These are phyloP conservation scores for Heteromyza rotundicornis DNA, from an alignment of 2,888 invertebrate genomes.

Conservation along the genomic window DNA sequence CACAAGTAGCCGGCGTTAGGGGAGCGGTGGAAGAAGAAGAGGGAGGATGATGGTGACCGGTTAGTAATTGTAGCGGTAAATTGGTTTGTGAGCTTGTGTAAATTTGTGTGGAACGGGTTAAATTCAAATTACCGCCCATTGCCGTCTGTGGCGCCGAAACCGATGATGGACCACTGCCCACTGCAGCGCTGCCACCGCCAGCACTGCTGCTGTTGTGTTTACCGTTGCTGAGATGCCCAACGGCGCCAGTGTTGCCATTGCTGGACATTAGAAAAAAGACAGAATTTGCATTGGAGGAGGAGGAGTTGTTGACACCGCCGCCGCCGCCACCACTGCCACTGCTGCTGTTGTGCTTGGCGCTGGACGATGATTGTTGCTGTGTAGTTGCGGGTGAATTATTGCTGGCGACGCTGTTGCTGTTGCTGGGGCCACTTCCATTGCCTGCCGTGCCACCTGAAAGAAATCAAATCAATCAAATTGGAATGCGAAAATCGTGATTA, in stretches of 20 bases:
- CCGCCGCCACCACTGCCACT: conserved; percentile 26
- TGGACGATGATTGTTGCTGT: conserved; percentile 27
- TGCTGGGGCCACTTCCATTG: conserved; percentile 7
- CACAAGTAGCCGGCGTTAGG: conserved; percentile 30
- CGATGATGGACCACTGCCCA: too few relatives aligned
- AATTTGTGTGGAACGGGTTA: conserved; percentile 40
- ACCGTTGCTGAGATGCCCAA: conserved; percentile 19
- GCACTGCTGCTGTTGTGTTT: conserved; percentile 17
- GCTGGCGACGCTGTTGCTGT: conserved; percentile 24
- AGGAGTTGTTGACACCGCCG: conserved; percentile 23
- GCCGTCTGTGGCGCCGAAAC: too few relatives aligned
- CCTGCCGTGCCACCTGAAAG: background rate
- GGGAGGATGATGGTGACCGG: conserved; percentile 15
- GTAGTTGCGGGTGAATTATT: conserved; percentile 19
- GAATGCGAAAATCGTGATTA: too few relatives aligned
- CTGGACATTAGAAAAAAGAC: conserved; percentile 50
- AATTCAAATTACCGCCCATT: conserved; percentile 38
- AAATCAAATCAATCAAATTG: too few relatives aligned
- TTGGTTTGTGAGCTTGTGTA: conserved; percentile 45
- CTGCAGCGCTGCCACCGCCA: too few relatives aligned
- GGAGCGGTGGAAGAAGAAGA: background rate
- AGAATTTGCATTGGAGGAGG: conserved; percentile 39
- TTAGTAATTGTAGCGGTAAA: conserved; percentile 46
- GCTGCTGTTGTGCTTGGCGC: conserved; percentile 28
- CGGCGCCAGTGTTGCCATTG: conserved; percentile 40